Conservation (phyloP, 1,140 invertebrate species). For the Homarus americanus region DNA sequence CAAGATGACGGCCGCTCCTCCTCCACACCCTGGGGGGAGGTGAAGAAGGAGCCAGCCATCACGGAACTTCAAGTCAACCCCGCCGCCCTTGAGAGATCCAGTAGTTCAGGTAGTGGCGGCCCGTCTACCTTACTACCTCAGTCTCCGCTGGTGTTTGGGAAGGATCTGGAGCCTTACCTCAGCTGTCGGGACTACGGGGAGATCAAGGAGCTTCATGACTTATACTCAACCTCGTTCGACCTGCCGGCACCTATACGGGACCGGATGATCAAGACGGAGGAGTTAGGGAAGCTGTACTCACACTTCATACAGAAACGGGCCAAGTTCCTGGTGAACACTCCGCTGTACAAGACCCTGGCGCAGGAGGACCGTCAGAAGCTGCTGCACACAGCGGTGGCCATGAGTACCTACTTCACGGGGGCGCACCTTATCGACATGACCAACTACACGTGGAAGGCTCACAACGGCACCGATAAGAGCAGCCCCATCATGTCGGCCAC, state of each 20-base stretch:
- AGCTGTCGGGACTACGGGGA: background rate
- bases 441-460: constrained; percentile 17
- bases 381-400: constrained; percentile 54
- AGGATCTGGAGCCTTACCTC: no score
- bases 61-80: no score
- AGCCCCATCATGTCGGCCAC: background rate
- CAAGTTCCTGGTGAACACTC: constrained; percentile 37
- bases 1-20: no score
- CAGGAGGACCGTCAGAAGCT: constrained; percentile 10
- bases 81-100: no score
- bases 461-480: background rate
- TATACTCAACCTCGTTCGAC: background rate
- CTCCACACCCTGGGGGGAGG: no score
- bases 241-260: background rate
- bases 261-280: constrained; percentile 16
- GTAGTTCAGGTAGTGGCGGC: no score
- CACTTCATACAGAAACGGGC: constrained; percentile 41
- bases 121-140: no score
- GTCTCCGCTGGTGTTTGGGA: no score
- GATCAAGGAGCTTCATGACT: constrained; percentile 10
- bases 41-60: no score
- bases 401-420: constrained; percentile 58
- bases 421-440: constrained; percentile 45
- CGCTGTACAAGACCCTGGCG: constrained; percentile 43
- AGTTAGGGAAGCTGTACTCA: constrained; percentile 26